Conservation (phyloP, 2,888 invertebrate genomes). For the Cacoxenus indagator region DNA sequence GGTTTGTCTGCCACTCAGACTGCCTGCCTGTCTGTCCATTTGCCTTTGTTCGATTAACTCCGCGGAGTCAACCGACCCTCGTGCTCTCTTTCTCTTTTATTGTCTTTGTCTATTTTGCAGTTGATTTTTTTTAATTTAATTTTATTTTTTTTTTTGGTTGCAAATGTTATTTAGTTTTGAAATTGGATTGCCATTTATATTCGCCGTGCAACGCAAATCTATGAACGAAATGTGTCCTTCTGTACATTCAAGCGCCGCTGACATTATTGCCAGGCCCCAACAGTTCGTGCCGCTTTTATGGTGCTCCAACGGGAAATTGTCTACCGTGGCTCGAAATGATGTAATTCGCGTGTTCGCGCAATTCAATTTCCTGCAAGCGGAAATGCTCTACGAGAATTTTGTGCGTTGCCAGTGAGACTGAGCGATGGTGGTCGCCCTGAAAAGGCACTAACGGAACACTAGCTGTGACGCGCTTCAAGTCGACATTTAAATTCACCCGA, state of each 20-base stretch:
- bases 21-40: constrained; percentile 1
- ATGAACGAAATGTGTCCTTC: constrained; percentile 22
- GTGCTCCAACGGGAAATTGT: constrained; percentile 54
- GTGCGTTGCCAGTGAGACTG: constrained; percentile 43
- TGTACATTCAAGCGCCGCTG: not conserved
- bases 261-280: not conserved
- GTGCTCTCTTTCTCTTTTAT: not conserved
- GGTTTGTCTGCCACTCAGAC: not conserved
- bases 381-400: constrained; percentile 56
- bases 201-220: constrained; percentile 10
- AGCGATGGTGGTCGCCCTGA: not conserved
- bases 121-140: not conserved
- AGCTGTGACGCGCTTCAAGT: not conserved
- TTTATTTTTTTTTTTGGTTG: constrained; percentile 9
- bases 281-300: not conserved
- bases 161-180: constrained; percentile 14
- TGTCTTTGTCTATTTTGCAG: not conserved
- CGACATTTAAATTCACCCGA: not conserved
- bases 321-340: constrained; percentile 64
- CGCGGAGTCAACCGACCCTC: not conserved
- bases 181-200: constrained; percentile 17
- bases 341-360: constrained; percentile 68
- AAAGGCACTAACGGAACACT: no score
- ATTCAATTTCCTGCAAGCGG: constrained; percentile 68
- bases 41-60: not conserved